Base-by-base conservation (phyloP, 2,888 invertebrate genomes). In the Drosophila quinaria region DNA sequence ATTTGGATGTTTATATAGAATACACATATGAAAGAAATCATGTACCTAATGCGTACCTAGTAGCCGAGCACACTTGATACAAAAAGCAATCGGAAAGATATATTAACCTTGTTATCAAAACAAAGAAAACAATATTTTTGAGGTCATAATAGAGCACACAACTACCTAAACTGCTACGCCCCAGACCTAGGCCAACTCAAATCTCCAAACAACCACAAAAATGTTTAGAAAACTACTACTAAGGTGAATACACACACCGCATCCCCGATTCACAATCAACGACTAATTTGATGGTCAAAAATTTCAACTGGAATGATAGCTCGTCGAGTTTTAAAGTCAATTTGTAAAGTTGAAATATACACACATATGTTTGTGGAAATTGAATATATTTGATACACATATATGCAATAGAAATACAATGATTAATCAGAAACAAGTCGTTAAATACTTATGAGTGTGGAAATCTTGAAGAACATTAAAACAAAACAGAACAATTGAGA, bases 151-250 rank as follows among this genome's bases (percentile, higher is more conserved):
- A 35, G 25, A 41, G 33, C 17, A 67, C 71, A 60, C 25, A 67
- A 13, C 15, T 42, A 55, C 41, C 19, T 10, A 41, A 10, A 70
- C 37, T 19, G 41, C 39, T 10, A 41, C 10, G 31, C 9, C 42
- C 58, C 49, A 42, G 15, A 10, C 17, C 19, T 65, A 49, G 42
- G 65, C 33, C 46, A 67, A 29, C 19, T n/a, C 25, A 5, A 25
- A 2, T 17, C 25, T 35, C 15, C 19, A 41, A 44, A 51, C 47
- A 52, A 41, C 22, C 33, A n/a, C 17, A 33, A 42, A 37, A 51
- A 15, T 50, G 81, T 67, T 72, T 70, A 74, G 76, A 84, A 87
- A 89, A 89, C 89, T 86, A 87, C 86, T 86, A 86, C 86, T 86
- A 86, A 86, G 86, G 86, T 77, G 55, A 71, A 80, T 70, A 35